These are phyloP conservation scores for Danio choprae DNA, from an alignment of 2,797 vertebrate species.

Conservation along the genomic window DNA sequence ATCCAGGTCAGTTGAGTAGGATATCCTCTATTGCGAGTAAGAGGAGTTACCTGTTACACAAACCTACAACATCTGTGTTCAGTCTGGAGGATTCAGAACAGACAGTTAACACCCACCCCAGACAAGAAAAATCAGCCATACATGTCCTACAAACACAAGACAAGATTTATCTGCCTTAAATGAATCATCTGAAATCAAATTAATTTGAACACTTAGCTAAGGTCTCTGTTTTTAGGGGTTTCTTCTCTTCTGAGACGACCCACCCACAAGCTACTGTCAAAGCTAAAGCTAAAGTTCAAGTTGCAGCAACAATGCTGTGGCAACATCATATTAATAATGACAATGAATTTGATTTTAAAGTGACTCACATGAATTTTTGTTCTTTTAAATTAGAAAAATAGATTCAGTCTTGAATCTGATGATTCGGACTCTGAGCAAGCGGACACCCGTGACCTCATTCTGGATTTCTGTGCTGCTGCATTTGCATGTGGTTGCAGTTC, in stretches of 20 bases:
- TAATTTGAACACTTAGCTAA: not conserved
- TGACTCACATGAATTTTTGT: not conserved
- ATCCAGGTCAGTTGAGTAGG: slow-evolving; percentile 3
- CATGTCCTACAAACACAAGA: not conserved
- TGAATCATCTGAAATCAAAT: slow-evolving; percentile 4
- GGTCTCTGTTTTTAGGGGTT: too few relatives aligned
- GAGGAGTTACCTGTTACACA: not conserved
- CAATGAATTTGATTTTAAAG: not conserved
- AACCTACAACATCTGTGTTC: slow-evolving; percentile 4
- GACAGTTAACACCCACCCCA: not conserved
- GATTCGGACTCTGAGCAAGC: too few relatives aligned
- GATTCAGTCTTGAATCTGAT: too few relatives aligned
- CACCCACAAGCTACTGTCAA: not conserved
- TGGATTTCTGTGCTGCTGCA: too few relatives aligned
- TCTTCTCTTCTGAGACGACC: too few relatives aligned
- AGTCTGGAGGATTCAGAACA: not conserved
- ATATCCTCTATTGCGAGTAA: not conserved
- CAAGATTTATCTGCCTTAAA: slow-evolving; percentile 6
- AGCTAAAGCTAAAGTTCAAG: not conserved
- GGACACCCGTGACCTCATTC: too few relatives aligned
- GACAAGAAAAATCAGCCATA: not conserved
- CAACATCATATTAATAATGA: not conserved
- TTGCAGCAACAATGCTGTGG: not conserved
- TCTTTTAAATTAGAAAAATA: too few relatives aligned
- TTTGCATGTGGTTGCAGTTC: too few relatives aligned